These are phyloP conservation scores for Phymastichus coffea DNA, from an alignment of 1,140 invertebrate genomes.

Conservation along the genomic window DNA sequence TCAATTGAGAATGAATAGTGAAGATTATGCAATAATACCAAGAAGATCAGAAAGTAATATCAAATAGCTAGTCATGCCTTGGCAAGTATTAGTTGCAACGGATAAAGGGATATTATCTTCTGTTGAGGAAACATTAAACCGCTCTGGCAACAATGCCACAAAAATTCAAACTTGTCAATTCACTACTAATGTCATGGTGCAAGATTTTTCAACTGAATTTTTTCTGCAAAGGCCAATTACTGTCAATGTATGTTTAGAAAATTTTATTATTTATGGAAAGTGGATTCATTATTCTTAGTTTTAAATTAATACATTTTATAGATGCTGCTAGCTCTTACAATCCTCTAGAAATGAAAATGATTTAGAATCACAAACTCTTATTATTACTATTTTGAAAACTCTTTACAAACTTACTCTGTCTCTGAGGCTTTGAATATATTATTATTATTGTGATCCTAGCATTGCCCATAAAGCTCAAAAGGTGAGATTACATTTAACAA, in stretches of 20 bases:
- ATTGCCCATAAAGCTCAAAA: conserved; percentile 55
- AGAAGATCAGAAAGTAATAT: conserved; percentile 48
- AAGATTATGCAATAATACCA: conserved; percentile 31
- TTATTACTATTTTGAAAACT: conserved; percentile 47
- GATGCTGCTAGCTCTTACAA: conserved; percentile 43
- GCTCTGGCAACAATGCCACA: conserved; percentile 47
- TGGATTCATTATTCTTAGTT: conserved; percentile 11
- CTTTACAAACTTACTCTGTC: conserved; percentile 53
- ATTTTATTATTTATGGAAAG: conserved; percentile 4
- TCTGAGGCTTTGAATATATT: conserved; percentile 52
- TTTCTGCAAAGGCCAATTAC: conserved; percentile 68
- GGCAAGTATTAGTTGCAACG: conserved; percentile 59
- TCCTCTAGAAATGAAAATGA: conserved; percentile 27
- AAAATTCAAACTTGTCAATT: conserved; percentile 62
- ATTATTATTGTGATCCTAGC: conserved; percentile 57
- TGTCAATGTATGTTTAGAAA: conserved; percentile 57
- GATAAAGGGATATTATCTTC: conserved; percentile 59
- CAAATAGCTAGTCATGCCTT: conserved; percentile 59
- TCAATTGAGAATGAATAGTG: conserved; percentile 34
- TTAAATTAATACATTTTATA: conserved; percentile 30
- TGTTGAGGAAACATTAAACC: conserved; percentile 58
- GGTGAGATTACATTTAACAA: conserved; percentile 33
- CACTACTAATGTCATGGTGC: conserved; percentile 65
- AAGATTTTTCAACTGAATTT: conserved; percentile 70
- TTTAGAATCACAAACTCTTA: conserved; percentile 31